Conservation (phyloP, 1,140 invertebrate genomes). For the Paralvinella palmiformis region DNA sequence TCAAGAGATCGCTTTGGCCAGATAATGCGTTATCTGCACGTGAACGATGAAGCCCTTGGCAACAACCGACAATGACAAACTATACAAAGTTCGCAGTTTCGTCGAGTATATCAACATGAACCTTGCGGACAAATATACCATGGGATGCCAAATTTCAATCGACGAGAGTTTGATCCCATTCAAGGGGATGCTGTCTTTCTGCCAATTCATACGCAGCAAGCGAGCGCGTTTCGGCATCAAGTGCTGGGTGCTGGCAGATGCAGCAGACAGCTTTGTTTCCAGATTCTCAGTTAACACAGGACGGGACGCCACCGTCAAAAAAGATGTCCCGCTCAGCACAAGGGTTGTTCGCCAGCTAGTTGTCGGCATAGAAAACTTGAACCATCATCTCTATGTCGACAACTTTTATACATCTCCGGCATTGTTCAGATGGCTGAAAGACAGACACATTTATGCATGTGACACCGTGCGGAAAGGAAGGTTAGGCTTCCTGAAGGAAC, state of each 20-base stretch:
- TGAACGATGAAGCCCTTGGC: not conserved
- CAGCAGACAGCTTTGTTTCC: not conserved
- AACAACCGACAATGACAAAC: not conserved
- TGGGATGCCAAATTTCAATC: constrained; percentile 4
- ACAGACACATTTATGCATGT: not conserved
- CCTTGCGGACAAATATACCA: not conserved
- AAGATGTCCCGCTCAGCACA: not conserved
- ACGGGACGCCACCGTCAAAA: not conserved
- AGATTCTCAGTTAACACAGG: not conserved
- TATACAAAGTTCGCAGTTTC: not conserved
- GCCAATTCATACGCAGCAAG: too few relatives aligned
- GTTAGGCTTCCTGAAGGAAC: not conserved
- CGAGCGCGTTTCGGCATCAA: constrained; percentile 5
- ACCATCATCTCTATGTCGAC: too few relatives aligned
- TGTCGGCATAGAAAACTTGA: not conserved
- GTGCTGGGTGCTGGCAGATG: not conserved
- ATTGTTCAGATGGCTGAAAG: not conserved
- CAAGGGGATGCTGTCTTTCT: too few relatives aligned
- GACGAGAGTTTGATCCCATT: too few relatives aligned
- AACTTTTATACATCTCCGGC: too few relatives aligned
- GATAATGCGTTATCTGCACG: not conserved
- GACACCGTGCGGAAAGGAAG: constrained; percentile 3
- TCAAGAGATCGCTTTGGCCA: not conserved
- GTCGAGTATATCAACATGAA: not conserved
- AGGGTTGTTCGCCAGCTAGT: not conserved